These are phyloP conservation scores for Potorous gilbertii DNA, from an alignment of 2,797 vertebrate species.

Conservation along the genomic window DNA sequence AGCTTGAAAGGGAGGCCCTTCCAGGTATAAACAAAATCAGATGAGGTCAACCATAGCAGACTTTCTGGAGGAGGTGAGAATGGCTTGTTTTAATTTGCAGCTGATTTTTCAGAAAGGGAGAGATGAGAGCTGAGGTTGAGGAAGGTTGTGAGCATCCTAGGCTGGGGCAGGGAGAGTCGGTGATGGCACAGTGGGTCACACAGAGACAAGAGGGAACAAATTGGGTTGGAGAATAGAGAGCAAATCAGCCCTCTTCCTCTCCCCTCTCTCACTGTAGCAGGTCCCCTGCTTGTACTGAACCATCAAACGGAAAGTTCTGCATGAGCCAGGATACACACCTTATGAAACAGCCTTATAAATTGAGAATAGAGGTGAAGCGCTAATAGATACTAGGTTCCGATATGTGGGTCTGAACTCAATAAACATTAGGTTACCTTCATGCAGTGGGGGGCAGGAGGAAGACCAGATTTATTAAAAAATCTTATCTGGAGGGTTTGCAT, in stretches of 20 bases:
- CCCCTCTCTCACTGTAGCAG: not conserved
- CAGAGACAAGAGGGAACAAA: not conserved
- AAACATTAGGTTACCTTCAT: conserved; percentile 87
- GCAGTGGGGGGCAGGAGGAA: conserved; percentile 76
- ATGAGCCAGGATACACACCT: conserved; percentile 77
- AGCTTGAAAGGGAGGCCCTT: not conserved
- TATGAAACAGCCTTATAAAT: conserved; percentile 72
- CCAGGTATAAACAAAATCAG: not conserved
- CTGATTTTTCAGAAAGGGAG: not conserved
- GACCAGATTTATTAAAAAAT: conserved; percentile 88
- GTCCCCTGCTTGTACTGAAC: conserved; percentile 73
- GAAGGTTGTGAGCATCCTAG: not conserved
- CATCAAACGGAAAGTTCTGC: conserved; percentile 75
- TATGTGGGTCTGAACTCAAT: conserved; percentile 83
- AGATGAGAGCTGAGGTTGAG: not conserved
- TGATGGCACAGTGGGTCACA: not conserved
- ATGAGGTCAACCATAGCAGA: not conserved
- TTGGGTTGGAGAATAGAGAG: rapidly evolving
- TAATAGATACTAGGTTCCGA: conserved; percentile 80
- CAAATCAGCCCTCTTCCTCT: not conserved
- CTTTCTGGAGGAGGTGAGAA: not conserved
- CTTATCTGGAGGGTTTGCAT: conserved; percentile 90
- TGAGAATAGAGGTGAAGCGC: conserved; percentile 80
- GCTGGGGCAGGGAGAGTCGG: not conserved
- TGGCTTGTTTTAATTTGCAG: not conserved